Percentiles rank a stretch among this genome's conserved stretches.
These are phyloP conservation scores for Myiothlypis chrysogaster DNA, from an alignment of 2,797 vertebrate genomes.

Conservation along the genomic window DNA sequence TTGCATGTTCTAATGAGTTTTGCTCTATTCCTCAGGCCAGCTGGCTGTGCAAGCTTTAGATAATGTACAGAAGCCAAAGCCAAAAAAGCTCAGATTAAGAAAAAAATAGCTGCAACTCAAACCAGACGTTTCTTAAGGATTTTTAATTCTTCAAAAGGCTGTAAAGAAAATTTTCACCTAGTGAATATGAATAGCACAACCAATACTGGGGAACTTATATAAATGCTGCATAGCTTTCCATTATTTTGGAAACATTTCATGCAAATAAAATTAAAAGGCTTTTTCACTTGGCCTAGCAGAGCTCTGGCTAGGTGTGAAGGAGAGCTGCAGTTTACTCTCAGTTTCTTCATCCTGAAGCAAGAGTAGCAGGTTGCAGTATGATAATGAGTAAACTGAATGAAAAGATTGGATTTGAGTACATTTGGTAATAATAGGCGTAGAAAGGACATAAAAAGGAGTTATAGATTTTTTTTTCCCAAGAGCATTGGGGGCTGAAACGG, in stretches of 20 bases:
- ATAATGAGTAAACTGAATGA: not conserved
- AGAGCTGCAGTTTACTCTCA: not conserved
- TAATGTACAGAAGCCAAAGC: not conserved
- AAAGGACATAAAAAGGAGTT: not conserved
- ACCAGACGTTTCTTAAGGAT: not conserved
- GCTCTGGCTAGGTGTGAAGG: not conserved
- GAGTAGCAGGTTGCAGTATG: not conserved
- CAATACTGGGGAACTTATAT: not conserved
- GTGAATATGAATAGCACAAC: not conserved
- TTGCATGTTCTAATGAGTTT: slow-evolving; percentile 28
- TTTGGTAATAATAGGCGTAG: not conserved
- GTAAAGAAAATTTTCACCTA: not conserved
- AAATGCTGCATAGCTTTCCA: not conserved
- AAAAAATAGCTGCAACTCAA: not conserved
- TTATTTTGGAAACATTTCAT: not conserved
- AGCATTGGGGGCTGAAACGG: not conserved
- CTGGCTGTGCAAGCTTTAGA: not conserved
- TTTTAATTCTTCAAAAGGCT: not conserved
- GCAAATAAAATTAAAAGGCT: not conserved
- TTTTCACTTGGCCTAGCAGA: not conserved
- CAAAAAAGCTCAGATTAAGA: not conserved
- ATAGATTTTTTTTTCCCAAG: not conserved
- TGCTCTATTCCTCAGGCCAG: not conserved
- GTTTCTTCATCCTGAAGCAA: not conserved
- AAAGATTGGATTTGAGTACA: not conserved